Evolutionary conservation across 2,888 invertebrate species (phyloP).

Genomic region (Andrena haemorrhoa): DNA sequence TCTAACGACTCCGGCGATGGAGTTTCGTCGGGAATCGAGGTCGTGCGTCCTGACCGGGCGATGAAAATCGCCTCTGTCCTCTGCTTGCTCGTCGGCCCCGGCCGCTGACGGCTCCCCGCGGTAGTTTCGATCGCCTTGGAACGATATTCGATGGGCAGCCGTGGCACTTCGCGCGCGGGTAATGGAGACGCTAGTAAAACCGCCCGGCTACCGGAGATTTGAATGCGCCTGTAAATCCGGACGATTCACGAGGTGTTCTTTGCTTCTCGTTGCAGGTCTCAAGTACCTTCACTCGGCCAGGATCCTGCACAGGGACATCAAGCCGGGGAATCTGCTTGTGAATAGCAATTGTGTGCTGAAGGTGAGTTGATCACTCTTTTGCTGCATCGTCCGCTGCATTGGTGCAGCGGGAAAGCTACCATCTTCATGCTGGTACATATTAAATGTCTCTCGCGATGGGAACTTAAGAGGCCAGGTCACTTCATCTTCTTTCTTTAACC

Average conservation of each 20-base stretch:
- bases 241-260: background rate
- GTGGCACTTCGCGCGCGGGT: too few relatives aligned
- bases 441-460: too few relatives aligned
- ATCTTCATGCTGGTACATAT: too few relatives aligned
- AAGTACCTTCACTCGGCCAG: slow-evolving; percentile 99
- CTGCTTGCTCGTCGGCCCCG: background rate
- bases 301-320: slow-evolving; percentile 99
- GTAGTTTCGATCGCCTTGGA: slow-evolving; percentile 22
- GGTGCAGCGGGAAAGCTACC: too few relatives aligned
- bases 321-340: slow-evolving; percentile 99
- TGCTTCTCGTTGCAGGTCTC: slow-evolving; percentile 88
- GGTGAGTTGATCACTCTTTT: slow-evolving; percentile 85
- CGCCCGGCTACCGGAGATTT: background rate
- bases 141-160: background rate
- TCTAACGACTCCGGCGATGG: slow-evolving; percentile 52
- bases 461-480: too few relatives aligned
- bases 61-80: slow-evolving; percentile 20
- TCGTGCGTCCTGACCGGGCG: slow-evolving; percentile 21
- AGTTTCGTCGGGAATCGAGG: slow-evolving; percentile 43
- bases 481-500: too few relatives aligned
- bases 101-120: slow-evolving; percentile 7
- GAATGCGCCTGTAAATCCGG: background rate
- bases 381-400: background rate
- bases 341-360: slow-evolving; percentile 99
- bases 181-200: too few relatives aligned